phyloP scores from a whole-genome alignment of 2,797 vertebrate species.

The Parambassis ranga region DNA sequence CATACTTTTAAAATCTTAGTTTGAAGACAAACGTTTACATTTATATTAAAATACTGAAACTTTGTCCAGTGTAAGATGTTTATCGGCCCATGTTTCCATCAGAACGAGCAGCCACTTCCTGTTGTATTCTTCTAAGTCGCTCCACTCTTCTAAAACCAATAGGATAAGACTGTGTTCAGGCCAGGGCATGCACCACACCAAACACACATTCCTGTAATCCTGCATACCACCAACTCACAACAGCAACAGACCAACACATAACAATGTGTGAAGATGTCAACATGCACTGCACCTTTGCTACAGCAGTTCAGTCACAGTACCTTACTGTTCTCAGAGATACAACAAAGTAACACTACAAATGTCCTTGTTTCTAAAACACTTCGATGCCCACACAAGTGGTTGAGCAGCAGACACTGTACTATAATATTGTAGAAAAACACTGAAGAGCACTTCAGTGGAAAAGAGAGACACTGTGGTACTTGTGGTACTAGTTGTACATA shows the following conservation, averaged over 20 bases:
- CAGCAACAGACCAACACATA: constrained; percentile 29
- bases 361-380: no score
- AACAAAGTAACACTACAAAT: no score
- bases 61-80: no score
- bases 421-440: background rate
- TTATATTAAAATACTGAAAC: no score
- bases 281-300: background rate
- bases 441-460: background rate
- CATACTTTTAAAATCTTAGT: no score
- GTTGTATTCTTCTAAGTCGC: background rate
- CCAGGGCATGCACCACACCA: constrained; percentile 50
- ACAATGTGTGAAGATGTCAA: constrained; percentile 29
- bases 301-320: background rate
- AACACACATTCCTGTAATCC: constrained; percentile 65
- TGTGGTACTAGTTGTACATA: background rate
- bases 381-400: no score
- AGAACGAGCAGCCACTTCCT: background rate
- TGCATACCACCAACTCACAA: constrained; percentile 53
- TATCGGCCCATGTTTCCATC: background rate
- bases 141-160: constrained; percentile 16
- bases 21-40: no score
- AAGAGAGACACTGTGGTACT: background rate
- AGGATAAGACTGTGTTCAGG: constrained; percentile 39
- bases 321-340: background rate
- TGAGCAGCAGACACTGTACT: background rate